A percentile compares a stretch with the other conserved stretches of the same genome.
Conservation (phyloP, 2,113 vertebrate species). For the Petrocephalus microphthalmus region DNA sequence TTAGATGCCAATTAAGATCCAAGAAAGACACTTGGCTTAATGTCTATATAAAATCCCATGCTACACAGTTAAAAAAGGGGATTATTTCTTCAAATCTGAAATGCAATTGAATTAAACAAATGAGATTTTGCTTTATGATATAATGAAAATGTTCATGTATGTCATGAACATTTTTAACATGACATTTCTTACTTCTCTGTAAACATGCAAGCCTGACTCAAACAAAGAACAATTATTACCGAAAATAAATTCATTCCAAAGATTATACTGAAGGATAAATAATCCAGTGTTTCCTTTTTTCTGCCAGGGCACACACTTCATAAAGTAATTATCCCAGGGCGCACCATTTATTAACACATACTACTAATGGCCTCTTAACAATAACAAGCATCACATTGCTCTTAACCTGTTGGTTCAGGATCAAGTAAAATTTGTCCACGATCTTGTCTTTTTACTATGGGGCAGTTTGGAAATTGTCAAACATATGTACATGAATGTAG, state of each 20-base stretch:
- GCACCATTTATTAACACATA: neutral
- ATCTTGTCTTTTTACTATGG: neutral
- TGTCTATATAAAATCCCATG: neutral
- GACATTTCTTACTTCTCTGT: neutral
- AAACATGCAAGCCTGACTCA: neutral
- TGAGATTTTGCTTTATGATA: neutral
- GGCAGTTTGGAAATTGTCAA: neutral
- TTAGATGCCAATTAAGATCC: constrained; percentile 11
- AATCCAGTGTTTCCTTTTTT: neutral
- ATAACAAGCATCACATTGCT: neutral
- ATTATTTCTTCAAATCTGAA: neutral
- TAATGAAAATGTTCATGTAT: neutral
- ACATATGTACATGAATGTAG: neutral
- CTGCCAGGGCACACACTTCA: neutral
- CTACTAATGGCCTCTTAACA: neutral
- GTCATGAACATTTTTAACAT: neutral
- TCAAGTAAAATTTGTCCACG: neutral
- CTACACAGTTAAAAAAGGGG: neutral
- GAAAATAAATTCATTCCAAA: neutral
- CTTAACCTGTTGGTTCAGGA: neutral
- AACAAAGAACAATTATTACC: neutral
- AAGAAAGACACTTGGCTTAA: constrained; percentile 15
- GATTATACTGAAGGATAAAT: neutral
- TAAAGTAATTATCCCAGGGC: neutral
- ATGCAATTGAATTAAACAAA: neutral